Evolutionary conservation across 2,113 vertebrate species (phyloP).

Genomic region (Scophthalmus maximus): DNA sequence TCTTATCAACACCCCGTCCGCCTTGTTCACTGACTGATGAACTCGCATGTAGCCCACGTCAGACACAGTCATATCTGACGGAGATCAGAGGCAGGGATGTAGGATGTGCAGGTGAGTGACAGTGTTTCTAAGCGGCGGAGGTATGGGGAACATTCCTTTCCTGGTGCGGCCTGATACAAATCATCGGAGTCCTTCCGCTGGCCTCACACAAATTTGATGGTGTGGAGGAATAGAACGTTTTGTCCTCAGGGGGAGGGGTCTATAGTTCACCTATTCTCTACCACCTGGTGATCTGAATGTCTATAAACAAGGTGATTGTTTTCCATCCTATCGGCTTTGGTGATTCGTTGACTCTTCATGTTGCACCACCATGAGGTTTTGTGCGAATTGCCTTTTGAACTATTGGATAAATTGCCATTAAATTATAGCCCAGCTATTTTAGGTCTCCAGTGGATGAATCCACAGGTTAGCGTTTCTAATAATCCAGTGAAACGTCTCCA

Average conservation of each 20-base stretch:
- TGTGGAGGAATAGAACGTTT: constrained; percentile 60
- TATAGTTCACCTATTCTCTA: not conserved
- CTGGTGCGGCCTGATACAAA: constrained; percentile 44
- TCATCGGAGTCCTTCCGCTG: constrained; percentile 47
- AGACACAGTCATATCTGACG: constrained; percentile 16
- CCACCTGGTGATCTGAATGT: not conserved
- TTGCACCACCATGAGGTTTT: not conserved
- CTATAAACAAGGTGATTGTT: not conserved
- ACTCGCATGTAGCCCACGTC: constrained; percentile 4
- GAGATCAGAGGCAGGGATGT: constrained; percentile 20
- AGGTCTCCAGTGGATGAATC: not conserved
- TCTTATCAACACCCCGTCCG: not conserved
- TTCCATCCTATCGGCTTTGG: not conserved
- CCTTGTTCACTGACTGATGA: constrained; percentile 10
- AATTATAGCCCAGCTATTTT: not conserved
- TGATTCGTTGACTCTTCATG: not conserved
- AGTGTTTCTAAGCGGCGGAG: constrained; percentile 29
- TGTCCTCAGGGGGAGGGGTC: constrained; percentile 32
- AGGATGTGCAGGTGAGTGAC: constrained; percentile 31
- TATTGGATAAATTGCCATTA: not conserved
- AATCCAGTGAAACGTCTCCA: not conserved
- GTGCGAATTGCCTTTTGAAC: not conserved
- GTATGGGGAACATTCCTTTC: constrained; percentile 57
- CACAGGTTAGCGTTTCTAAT: too few relatives aligned
- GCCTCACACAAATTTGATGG: constrained; percentile 32